These are phyloP conservation scores for Trachymyrmex cornetzi DNA, from an alignment of 1,140 invertebrate species.

Conservation along the genomic window DNA sequence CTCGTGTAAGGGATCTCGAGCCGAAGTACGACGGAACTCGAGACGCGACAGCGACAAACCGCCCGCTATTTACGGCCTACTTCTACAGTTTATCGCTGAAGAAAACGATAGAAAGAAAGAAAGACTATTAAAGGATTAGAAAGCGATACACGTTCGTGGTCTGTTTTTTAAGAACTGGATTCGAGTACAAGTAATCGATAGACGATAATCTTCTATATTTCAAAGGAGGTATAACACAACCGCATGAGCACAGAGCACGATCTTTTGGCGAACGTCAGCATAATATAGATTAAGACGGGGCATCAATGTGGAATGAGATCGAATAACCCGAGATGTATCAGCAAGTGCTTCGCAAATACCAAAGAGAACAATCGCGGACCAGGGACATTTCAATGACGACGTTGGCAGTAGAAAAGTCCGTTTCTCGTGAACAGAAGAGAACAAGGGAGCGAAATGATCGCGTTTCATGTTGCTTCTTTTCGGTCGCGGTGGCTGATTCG, in stretches of 20 bases:
- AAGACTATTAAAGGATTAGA: not conserved
- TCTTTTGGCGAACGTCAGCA: slow-evolving; percentile 32
- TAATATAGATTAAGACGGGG: slow-evolving; percentile 37
- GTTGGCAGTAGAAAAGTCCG: slow-evolving; percentile 53
- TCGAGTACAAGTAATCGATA: not conserved
- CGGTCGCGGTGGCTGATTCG: slow-evolving; percentile 72
- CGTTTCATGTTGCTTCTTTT: slow-evolving; percentile 72
- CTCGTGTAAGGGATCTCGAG: slow-evolving; percentile 60
- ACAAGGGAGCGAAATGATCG: slow-evolving; percentile 75
- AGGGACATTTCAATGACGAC: slow-evolving; percentile 48
- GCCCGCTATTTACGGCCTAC: slow-evolving; percentile 59
- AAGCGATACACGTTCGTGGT: not conserved
- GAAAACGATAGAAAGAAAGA: slow-evolving; percentile 31
- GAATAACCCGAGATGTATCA: slow-evolving; percentile 17
- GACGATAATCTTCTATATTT: not conserved
- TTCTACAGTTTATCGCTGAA: slow-evolving; percentile 28
- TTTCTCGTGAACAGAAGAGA: slow-evolving; percentile 39
- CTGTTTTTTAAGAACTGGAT: not conserved
- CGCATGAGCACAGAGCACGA: not conserved
- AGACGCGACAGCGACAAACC: slow-evolving; percentile 67
- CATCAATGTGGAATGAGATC: slow-evolving; percentile 3
- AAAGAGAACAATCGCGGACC: slow-evolving; percentile 25
- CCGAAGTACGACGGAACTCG: slow-evolving; percentile 49
- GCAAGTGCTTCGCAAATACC: slow-evolving; percentile 41
- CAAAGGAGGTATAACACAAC: not conserved